Evolutionary conservation across 2,888 invertebrate species (phyloP), one percentile per base, ranked within the genome.

Genomic region (Leptopterna dolabrata): DNA sequence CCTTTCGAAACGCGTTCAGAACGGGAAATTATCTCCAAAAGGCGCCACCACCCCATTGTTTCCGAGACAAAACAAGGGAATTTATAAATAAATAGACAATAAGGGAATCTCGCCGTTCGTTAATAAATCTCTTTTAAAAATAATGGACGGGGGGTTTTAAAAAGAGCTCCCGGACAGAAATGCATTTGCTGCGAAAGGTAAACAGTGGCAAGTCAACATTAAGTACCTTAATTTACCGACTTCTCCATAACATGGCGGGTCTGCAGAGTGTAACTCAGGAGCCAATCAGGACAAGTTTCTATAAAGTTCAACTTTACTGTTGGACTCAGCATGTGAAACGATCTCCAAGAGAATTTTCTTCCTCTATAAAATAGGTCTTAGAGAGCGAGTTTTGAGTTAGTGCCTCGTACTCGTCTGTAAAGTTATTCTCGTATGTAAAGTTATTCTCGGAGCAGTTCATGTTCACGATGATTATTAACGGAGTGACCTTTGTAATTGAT

Each of bases 31-130:
- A 73, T 19, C 73, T 73, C 19, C 16, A 36, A 36, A 19, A 83
- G 71, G 83, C 83, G 83, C 83, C 83, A 43, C 83, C 19, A 24
- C 83, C 36, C 43, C 24, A 83, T 83, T 83, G 83, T 83, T 70
- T 63, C 41, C 43, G 70, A 83, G 83, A 83, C 63, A 63, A 43
- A 83, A 83, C 83, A 63, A 27, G 27, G n/a, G 83, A 83, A 41
- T 83, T 83, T 83, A 83, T 70, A 83, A 83, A 83, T 83, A 83
- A 83, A 83, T 63, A 71, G 19, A 16, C 83, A 41, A 41, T 63
- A 47, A 63, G 83, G 45, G 41, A 36, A 81, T 36, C n/a, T 36
- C 14, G 27, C 27, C 30, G 41, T 24, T 19, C 71, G 63, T 36
- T 30, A 70, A 70, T 83, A 83, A 83, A 83, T 83, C 83, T 83